Percentiles rank a stretch among this genome's conserved stretches.
phyloP scores from a whole-genome alignment of 2,113 vertebrate species.

The Hyaena hyaena region DNA sequence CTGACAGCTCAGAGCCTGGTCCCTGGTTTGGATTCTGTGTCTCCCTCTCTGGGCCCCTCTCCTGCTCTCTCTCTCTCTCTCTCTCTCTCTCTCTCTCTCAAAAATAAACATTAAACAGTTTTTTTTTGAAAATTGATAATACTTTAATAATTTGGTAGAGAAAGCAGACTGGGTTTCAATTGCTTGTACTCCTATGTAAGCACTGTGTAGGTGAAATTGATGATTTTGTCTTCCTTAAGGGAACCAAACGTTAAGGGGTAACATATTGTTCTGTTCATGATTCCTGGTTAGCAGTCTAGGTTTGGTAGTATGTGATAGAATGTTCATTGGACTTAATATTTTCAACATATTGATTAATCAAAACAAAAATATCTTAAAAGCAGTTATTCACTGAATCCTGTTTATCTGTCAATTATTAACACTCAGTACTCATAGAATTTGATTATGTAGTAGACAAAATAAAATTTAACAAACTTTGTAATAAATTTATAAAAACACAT shows the following conservation, averaged over 20 bases:
- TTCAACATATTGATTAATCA: background rate
- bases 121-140: background rate
- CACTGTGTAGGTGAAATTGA: background rate
- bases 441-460: constrained; percentile 33
- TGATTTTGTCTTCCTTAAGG: background rate
- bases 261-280: background rate
- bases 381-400: background rate
- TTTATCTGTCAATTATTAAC: constrained; percentile 1
- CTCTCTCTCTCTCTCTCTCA: too few relatives aligned
- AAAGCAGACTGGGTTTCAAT: background rate
- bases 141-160: background rate
- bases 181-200: background rate
- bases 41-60: too few relatives aligned
- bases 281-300: background rate
- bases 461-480: constrained; percentile 9
- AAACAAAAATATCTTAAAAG: constrained; percentile 26
- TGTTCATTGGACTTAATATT: background rate
- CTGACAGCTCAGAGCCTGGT: too few relatives aligned
- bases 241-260: background rate
- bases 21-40: too few relatives aligned
- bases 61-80: too few relatives aligned
- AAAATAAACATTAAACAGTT: too few relatives aligned
- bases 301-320: constrained; percentile 17
- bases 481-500: constrained; percentile 29
- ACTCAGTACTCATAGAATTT: constrained; percentile 16